phyloP scores from a whole-genome alignment of 2,888 invertebrate genomes.

The Tipula lateralis region DNA sequence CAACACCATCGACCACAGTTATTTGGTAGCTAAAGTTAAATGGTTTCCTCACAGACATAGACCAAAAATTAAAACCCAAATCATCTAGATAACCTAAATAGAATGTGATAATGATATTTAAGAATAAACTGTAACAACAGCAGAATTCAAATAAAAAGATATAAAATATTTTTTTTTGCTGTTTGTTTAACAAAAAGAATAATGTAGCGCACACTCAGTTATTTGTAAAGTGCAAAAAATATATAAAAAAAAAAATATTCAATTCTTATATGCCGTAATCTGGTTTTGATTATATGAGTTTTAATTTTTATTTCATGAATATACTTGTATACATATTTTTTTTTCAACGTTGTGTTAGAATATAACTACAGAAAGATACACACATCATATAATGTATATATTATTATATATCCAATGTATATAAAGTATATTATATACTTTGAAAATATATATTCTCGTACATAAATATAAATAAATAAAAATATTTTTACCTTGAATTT shows the following conservation, averaged over 20 bases:
- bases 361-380: neutral
- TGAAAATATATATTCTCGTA: neutral
- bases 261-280: conserved; percentile 24
- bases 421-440: neutral
- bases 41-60: neutral
- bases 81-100: neutral
- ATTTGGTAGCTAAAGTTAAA: too few relatives aligned
- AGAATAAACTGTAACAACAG: conserved; percentile 15
- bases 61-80: neutral
- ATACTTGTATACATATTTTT: neutral
- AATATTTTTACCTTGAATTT: conserved; percentile 13
- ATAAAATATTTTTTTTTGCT: neutral
- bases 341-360: neutral
- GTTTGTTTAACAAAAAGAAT: neutral
- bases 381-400: neutral
- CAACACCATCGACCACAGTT: too few relatives aligned
- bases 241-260: neutral
- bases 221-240: conserved; percentile 1
- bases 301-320: neutral
- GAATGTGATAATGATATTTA: neutral
- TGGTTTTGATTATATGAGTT: conserved; percentile 19
- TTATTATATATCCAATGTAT: neutral
- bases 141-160: neutral
- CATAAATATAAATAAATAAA: neutral
- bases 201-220: conserved; percentile 28